Percentiles rank a stretch among this genome's conserved stretches.
phyloP scores from a whole-genome alignment of 2,888 invertebrate genomes.

The Melipona bicolor region DNA sequence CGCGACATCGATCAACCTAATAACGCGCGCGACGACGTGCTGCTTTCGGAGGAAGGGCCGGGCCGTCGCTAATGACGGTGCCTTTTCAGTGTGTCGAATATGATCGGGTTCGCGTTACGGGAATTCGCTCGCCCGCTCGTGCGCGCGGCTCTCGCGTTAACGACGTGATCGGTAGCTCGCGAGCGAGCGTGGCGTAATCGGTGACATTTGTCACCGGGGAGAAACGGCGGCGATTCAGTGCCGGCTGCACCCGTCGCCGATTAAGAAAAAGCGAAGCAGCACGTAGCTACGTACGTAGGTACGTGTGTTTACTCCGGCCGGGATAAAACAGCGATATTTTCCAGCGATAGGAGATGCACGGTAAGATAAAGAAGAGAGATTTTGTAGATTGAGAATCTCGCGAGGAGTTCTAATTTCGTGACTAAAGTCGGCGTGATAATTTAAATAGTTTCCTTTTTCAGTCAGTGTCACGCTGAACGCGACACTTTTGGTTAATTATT shows the following conservation, averaged over 20 bases:
- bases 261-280: constrained; percentile 15
- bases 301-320: neutral
- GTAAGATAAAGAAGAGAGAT: neutral
- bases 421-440: too few relatives aligned
- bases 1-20: constrained; percentile 46
- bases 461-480: too few relatives aligned
- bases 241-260: constrained; percentile 64
- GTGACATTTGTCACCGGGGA: constrained; percentile 75
- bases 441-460: too few relatives aligned
- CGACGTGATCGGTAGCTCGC: constrained; percentile 36
- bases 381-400: neutral
- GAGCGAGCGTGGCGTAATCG: constrained; percentile 62
- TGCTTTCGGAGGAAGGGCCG: neutral
- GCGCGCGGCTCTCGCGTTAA: constrained; percentile 30
- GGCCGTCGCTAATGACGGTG: constrained; percentile 35
- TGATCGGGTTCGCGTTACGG: constrained; percentile 34
- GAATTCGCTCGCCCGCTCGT: constrained; percentile 1
- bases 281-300: neutral
- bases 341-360: neutral
- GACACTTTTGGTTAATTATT: too few relatives aligned
- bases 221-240: constrained; percentile 71
- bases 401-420: neutral
- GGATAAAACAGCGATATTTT: neutral
- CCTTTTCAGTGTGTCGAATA: constrained; percentile 41
- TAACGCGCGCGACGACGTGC: constrained; percentile 10